phyloP scores from a whole-genome alignment of 1,140 invertebrate genomes.

The Drosophila paulistorum region DNA sequence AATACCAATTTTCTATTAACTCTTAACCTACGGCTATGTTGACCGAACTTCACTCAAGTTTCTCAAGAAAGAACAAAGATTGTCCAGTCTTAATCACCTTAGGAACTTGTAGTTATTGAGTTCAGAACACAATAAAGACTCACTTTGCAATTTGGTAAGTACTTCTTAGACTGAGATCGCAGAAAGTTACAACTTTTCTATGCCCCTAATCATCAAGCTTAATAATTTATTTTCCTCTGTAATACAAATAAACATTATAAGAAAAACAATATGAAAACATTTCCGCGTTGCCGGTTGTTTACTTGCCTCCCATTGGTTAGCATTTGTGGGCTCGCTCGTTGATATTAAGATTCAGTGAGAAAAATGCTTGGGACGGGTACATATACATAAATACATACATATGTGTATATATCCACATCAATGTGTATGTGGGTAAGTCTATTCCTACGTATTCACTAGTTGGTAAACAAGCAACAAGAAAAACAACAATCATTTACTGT shows the following conservation, averaged over 20 bases:
- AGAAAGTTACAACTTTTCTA: too few species aligned
- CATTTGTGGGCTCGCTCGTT: constrained; percentile 56
- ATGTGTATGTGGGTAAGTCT: neutral
- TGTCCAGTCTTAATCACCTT: too few species aligned
- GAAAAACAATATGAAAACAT: constrained; percentile 37
- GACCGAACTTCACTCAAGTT: too few species aligned
- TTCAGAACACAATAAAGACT: too few species aligned
- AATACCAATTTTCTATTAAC: too few species aligned
- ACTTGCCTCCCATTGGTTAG: constrained; percentile 58
- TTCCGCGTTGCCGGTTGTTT: constrained; percentile 57
- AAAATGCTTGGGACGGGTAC: constrained; percentile 9
- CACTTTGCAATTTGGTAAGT: too few species aligned
- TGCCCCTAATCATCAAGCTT: too few species aligned
- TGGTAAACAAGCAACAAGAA: constrained; percentile 43
- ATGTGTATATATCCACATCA: neutral
- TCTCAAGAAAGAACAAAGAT: too few species aligned
- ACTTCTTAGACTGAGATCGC: too few species aligned
- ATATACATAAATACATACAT: neutral
- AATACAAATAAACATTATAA: constrained; percentile 19
- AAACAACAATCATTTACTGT: constrained; percentile 34
- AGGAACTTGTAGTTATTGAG: too few species aligned
- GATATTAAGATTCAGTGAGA: constrained; percentile 13
- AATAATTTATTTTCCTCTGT: too few species aligned
- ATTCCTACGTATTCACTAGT: neutral
- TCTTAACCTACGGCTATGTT: too few species aligned